Base-by-base conservation (phyloP, 92 coral and sea anemone genomes). In the Isaurus tuberculatus region DNA sequence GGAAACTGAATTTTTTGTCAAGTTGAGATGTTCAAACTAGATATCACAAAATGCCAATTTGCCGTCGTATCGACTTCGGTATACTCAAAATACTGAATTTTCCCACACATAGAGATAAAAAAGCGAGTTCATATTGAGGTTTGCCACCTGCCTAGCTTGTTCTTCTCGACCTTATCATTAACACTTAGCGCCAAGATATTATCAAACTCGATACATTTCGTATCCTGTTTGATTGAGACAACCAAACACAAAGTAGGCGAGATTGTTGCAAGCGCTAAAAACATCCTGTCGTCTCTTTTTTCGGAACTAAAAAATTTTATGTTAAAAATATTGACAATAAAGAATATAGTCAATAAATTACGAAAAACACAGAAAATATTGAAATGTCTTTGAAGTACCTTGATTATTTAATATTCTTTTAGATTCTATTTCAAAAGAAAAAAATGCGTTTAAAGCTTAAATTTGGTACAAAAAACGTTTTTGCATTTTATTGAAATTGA, bases 151-250 rank as follows among this genome's bases (percentile, higher is more conserved):
- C 70, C 33, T 58, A 1, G 28, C 32, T 36, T 58, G 67, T 58
- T 42, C 8, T 40, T 40, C 49, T 32, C 22, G 22, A 31, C 3
- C 46, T 57, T 34, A 58, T 77, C 82, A 77, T 77, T 77, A 77
- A 77, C 82, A 77, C 82, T 77, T 77, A n/a, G n/a, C 14, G 10
- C 43, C 69, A 28, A 55, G 26, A 31, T 22, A 58, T 77, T 77
- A 77, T n/a, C 82, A 58, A 77, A 77, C 53, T 77, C 82, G 82
- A 77, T 77, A 77, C 82, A 77, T 77, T 77, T 77, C 82, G 58
- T 77, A 77, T 77, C 82, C 82, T 77, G 69, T 34, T 20, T 40
- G 22, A 28, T 26, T 33, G 69, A 58, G 53, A 34, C 34, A 11
- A 49, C 82, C 49, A 77, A 57, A 57, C 69, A 58, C 23, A 77